Conservation (phyloP, 2,797 vertebrate species). For the Malacoctenus gilli region DNA sequence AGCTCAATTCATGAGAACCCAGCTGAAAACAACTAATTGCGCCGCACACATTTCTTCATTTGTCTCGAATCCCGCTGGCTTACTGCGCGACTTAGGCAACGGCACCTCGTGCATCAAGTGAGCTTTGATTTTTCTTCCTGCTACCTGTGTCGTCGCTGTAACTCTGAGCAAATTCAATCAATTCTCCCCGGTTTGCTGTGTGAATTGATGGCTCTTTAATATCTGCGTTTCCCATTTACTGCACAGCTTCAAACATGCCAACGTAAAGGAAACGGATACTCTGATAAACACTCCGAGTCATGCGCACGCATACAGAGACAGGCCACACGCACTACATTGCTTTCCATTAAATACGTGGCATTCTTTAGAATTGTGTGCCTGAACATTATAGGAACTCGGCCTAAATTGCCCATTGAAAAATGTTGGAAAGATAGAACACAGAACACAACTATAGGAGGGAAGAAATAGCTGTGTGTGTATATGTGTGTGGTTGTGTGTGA, state of each 20-base stretch:
- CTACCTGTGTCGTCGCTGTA: conserved; percentile 53
- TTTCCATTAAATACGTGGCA: conserved; percentile 66
- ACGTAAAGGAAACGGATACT: conserved; percentile 38
- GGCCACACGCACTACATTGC: conserved; percentile 32
- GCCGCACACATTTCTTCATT: conserved; percentile 45
- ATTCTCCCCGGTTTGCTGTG: conserved; percentile 42
- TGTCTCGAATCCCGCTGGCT: conserved; percentile 53
- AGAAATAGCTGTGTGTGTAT: conserved; percentile 36
- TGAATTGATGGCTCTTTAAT: conserved; percentile 66
- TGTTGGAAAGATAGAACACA: conserved; percentile 48
- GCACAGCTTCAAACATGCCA: conserved; percentile 44
- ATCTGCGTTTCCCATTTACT: conserved; percentile 62
- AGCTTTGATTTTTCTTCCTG: conserved; percentile 56
- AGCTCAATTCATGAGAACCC: conserved; percentile 40
- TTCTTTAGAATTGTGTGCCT: conserved; percentile 57
- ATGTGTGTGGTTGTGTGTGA: conserved; percentile 16
- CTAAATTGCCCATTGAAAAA: conserved; percentile 49
- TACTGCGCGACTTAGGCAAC: conserved; percentile 29
- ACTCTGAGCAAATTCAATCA: conserved; percentile 65
- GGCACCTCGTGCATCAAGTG: conserved; percentile 52
- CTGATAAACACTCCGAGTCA: conserved; percentile 34
- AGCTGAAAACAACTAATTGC: conserved; percentile 48
- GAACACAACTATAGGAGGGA: conserved; percentile 43
- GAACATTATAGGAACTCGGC: conserved; percentile 62
- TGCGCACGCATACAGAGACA: conserved; percentile 11